Percentiles rank a stretch among this genome's conserved stretches.
Conservation (phyloP, 2,797 vertebrate species). For the Enteromius viviparus region DNA sequence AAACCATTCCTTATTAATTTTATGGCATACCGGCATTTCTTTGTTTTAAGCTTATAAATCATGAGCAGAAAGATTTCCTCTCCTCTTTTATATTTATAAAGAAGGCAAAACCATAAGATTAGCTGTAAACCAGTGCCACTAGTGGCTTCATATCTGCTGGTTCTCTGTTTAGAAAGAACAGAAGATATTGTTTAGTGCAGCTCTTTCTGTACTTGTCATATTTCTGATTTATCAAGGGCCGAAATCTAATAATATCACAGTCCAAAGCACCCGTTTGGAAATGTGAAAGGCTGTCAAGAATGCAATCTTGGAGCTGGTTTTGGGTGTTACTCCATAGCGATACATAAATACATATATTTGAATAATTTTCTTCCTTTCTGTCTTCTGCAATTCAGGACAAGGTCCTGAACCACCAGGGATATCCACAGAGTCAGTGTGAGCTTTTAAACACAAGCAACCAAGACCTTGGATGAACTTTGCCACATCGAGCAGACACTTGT, state of each 20-base stretch:
- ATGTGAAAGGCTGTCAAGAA: slow-evolving; percentile 2
- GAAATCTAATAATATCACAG: not conserved
- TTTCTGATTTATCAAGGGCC: not conserved
- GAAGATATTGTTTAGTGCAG: not conserved
- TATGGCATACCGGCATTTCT: not conserved
- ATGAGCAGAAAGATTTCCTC: not conserved
- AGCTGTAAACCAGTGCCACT: not conserved
- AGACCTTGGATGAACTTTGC: not conserved
- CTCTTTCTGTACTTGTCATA: slow-evolving; percentile 16
- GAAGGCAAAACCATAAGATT: slow-evolving; percentile 21
- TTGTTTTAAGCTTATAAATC: not conserved
- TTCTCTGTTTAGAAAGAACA: not conserved
- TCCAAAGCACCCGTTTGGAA: not conserved
- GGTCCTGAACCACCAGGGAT: not conserved
- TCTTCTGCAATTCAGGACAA: slow-evolving; percentile 24
- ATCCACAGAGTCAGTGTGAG: slow-evolving; percentile 15
- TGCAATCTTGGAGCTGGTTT: not conserved
- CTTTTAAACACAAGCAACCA: not conserved
- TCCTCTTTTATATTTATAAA: slow-evolving; percentile 16
- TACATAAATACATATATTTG: slow-evolving; percentile 18
- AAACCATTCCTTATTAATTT: not conserved
- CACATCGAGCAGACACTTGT: not conserved
- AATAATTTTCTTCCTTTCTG: slow-evolving; percentile 11
- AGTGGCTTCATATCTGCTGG: not conserved
- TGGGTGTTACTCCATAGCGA: not conserved